phyloP scores from a whole-genome alignment of 2,888 invertebrate species.

The Cotesia congregata region DNA sequence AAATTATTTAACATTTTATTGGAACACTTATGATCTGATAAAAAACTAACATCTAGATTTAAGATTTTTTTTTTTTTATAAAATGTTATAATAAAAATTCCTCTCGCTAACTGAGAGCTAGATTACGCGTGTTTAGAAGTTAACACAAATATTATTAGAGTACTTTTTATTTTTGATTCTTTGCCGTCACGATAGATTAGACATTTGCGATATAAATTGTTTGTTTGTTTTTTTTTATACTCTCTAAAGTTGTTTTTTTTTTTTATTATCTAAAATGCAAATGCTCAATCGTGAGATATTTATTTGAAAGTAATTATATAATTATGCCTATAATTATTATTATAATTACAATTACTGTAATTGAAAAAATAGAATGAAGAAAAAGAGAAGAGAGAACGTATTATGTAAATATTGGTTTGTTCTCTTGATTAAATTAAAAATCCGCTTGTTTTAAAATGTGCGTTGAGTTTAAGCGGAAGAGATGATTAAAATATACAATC shows the following conservation, averaged over 20 bases:
- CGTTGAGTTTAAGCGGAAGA: constrained; percentile 8
- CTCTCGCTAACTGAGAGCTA: constrained; percentile 47
- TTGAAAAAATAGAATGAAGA: constrained; percentile 3
- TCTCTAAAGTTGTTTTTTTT: constrained; percentile 36
- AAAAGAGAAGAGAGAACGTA: constrained; percentile 51
- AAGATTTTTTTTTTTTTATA: constrained; percentile 55
- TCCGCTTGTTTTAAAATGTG: constrained; percentile 19
- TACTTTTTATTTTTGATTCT: constrained; percentile 38
- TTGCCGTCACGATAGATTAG: constrained; percentile 50
- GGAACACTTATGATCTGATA: constrained; percentile 51
- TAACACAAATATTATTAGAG: not conserved
- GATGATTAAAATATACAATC: constrained; percentile 48
- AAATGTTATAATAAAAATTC: constrained; percentile 56
- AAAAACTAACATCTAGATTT: constrained; percentile 55
- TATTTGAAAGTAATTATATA: constrained; percentile 15
- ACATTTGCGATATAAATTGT: constrained; percentile 30
- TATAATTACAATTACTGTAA: not conserved
- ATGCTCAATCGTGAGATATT: constrained; percentile 36
- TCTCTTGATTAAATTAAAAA: constrained; percentile 51
- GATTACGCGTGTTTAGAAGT: constrained; percentile 56
- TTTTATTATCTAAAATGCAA: constrained; percentile 40
- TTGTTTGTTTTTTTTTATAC: constrained; percentile 40
- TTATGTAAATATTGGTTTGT: constrained; percentile 62
- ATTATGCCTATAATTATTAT: not conserved
- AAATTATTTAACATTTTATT: constrained; percentile 52